These are phyloP conservation scores for Peribatodes rhomboidaria DNA, from an alignment of 2,888 invertebrate species.

Conservation along the genomic window DNA sequence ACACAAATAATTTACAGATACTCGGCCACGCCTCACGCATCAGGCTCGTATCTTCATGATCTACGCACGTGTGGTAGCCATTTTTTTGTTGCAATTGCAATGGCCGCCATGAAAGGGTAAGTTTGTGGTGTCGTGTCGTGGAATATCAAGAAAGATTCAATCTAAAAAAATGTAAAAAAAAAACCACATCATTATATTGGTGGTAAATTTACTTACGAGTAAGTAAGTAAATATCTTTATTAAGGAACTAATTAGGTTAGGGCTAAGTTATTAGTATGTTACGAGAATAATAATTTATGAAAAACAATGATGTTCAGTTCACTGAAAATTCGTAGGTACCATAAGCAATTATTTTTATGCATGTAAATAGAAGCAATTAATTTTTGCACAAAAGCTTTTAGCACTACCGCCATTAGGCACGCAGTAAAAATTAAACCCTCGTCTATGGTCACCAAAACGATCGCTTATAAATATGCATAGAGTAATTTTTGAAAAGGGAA, in stretches of 20 bases:
- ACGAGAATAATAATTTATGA: background rate
- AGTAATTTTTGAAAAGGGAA: conserved; percentile 68
- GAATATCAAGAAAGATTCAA: too few species aligned
- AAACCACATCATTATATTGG: too few species aligned
- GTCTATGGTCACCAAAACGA: conserved; percentile 59
- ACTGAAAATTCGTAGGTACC: conserved; percentile 11
- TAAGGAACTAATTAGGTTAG: too few species aligned
- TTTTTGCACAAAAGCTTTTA: conserved; percentile 37
- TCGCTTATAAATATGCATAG: conserved; percentile 75
- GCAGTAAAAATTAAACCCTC: conserved; percentile 45
- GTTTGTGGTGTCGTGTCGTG: background rate
- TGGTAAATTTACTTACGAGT: too few species aligned
- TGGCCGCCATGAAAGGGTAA: conserved; percentile 4
- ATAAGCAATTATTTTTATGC: conserved; percentile 15
- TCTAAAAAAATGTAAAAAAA: too few species aligned
- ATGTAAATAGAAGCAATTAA: conserved; percentile 33
- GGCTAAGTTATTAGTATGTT: too few species aligned
- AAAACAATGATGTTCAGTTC: conserved; percentile 12
- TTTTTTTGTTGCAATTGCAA: conserved; percentile 24
- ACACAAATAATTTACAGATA: conserved; percentile 65
- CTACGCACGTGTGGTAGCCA: conserved; percentile 38
- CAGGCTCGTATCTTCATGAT: conserved; percentile 43
- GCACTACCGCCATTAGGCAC: conserved; percentile 34
- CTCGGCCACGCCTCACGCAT: conserved; percentile 55
- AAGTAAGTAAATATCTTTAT: too few species aligned